Evolutionary conservation across 2,888 invertebrate genomes (phyloP).

Genomic region (Andrena camellia): DNA sequence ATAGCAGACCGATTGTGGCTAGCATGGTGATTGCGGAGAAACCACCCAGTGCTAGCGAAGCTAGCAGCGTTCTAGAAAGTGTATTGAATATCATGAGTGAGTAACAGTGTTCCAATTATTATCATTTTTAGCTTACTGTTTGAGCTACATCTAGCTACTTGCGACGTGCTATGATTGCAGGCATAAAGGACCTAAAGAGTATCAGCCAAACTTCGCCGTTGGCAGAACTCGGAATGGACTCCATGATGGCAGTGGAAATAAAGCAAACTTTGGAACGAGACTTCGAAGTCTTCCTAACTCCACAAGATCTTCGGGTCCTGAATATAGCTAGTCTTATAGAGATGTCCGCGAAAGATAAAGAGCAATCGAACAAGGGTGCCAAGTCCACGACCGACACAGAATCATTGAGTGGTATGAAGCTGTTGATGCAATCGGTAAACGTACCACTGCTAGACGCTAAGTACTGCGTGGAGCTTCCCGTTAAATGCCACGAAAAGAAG

Average conservation of each 20-base stretch:
- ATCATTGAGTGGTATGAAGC: conserved; percentile 2
- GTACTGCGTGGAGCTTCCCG: conserved; percentile 69
- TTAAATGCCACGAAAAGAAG: conserved; percentile 47
- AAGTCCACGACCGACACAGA: neutral
- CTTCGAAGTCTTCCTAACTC: conserved; percentile 94
- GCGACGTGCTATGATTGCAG: conserved; percentile 64
- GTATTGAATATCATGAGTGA: conserved; percentile 88
- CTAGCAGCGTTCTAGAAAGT: conserved; percentile 90
- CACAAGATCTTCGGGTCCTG: conserved; percentile 93
- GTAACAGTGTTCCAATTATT: neutral
- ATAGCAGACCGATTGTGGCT: conserved; percentile 88
- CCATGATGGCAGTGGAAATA: conserved; percentile 98
- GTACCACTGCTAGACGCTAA: conserved; percentile 23
- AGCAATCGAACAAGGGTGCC: neutral
- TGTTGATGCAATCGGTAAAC: conserved; percentile 61
- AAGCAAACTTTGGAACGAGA: conserved; percentile 96
- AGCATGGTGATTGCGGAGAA: conserved; percentile 96
- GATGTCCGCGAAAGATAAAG: conserved; percentile 72
- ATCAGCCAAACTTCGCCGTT: conserved; percentile 90
- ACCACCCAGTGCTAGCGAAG: conserved; percentile 87
- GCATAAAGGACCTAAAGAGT: conserved; percentile 86
- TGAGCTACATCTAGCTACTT: neutral
- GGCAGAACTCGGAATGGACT: conserved; percentile 98
- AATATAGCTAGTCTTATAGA: conserved; percentile 89
- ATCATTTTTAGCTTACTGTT: neutral